Evolutionary conservation across 2,888 invertebrate genomes (phyloP).

Genomic region (Chymomyza fuscimana): DNA sequence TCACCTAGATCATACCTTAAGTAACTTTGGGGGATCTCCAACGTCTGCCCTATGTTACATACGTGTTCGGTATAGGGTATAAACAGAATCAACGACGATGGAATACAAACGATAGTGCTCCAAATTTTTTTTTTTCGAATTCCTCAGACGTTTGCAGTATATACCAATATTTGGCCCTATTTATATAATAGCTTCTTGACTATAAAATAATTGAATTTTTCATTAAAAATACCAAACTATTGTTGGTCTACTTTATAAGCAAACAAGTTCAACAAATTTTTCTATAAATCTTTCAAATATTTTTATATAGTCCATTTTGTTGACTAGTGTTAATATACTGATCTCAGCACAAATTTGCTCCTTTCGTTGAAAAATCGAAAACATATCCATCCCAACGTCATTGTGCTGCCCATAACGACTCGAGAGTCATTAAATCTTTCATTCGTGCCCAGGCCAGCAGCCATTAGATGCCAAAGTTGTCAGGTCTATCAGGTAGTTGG

Average conservation of each 20-base stretch:
- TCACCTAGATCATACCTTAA: too few species aligned
- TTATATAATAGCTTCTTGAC: too few species aligned
- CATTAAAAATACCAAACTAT: neutral
- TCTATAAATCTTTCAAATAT: neutral
- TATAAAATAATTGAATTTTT: neutral
- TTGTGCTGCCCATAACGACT: slow-evolving; percentile 43
- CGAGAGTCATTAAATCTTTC: slow-evolving; percentile 72
- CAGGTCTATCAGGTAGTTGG: slow-evolving; percentile 52
- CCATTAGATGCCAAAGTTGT: slow-evolving; percentile 65
- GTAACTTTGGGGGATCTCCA: too few species aligned
- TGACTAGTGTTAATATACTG: slow-evolving; percentile 25
- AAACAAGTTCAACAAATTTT: neutral
- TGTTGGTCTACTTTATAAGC: neutral
- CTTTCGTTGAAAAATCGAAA: slow-evolving; percentile 57
- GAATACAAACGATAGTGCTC: too few species aligned
- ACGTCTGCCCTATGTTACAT: too few species aligned
- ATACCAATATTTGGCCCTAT: too few species aligned
- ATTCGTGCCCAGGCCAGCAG: slow-evolving; percentile 67
- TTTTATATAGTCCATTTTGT: slow-evolving; percentile 6
- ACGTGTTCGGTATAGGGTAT: too few species aligned
- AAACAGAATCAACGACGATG: too few species aligned
- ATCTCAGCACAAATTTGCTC: slow-evolving; percentile 41
- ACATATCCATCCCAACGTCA: slow-evolving; percentile 37
- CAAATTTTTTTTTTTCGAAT: too few species aligned
- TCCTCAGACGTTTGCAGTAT: too few species aligned